Conservation (phyloP, 2,113 vertebrate genomes). For the Oenanthe oenanthe region DNA sequence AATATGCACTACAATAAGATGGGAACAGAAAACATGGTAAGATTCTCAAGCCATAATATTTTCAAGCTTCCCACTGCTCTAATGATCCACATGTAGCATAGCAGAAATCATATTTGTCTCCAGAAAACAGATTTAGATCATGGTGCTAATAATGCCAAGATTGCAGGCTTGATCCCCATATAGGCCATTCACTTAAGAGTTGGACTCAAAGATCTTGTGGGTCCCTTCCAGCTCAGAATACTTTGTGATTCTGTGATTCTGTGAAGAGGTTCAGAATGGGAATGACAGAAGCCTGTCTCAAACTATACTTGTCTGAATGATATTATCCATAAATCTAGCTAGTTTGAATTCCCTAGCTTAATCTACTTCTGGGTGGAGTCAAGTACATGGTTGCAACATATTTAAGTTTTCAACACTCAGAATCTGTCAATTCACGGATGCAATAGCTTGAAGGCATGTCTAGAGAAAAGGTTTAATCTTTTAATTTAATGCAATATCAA, state of each 20-base stretch:
- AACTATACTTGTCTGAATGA: background rate
- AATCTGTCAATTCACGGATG: background rate
- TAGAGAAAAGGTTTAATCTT: conserved; percentile 37
- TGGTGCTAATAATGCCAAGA: background rate
- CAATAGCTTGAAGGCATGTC: conserved; percentile 22
- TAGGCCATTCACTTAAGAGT: background rate
- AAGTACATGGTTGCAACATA: background rate
- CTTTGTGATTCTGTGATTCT: background rate
- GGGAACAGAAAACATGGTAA: background rate
- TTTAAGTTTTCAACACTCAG: conserved; percentile 3
- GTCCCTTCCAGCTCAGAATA: background rate
- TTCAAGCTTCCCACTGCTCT: background rate
- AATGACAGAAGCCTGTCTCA: background rate
- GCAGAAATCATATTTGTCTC: background rate
- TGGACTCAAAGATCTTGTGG: background rate
- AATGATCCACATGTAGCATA: background rate
- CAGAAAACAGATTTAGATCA: background rate
- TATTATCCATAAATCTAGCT: background rate
- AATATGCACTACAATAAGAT: background rate
- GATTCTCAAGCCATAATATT: background rate
- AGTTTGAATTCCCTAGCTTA: background rate
- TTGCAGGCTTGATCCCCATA: background rate
- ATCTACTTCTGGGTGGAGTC: background rate
- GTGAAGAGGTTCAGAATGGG: background rate
- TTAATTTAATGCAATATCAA: conserved; percentile 4